Evolutionary conservation across 2,113 vertebrate genomes (phyloP), one percentile per base, ranked within the genome.

Genomic region (Podarcis cretensis): DNA sequence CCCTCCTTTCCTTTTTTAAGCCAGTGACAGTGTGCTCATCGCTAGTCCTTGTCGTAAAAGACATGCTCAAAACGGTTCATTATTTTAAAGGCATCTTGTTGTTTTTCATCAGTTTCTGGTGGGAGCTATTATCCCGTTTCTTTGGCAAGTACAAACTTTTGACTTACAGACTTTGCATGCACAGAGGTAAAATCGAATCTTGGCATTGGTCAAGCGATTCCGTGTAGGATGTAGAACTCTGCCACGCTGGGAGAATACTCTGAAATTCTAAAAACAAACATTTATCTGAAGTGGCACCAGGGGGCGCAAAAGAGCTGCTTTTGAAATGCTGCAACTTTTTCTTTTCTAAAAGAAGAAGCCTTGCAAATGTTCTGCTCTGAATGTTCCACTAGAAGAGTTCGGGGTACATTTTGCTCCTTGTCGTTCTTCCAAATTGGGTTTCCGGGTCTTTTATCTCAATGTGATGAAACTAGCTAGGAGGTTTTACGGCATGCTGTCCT

Each of bases 401-500:
- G 81, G 65, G 30, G 32, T n/a, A 25, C 23, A 83, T 73, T 43
- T 85, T 48, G 30, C 84, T 10, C 86, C 5, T n/a, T 88, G 89
- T 63, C 37, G 75, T 59, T 21, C 59, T 74, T 23, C 4, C 43
- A 1, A 69, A 92, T 37, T 87, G 90, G 89, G 85, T 92, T 86
- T 4, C 1, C 0, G 75, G 89, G 87, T 81, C 7, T 92, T 87
- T 95, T 68, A 18, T 89, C 91, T 90, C 90, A 65, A 14, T 0
- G 0, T 69, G 81, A 89, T 6, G 40, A 48, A 86, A 87, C 88
- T 63, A 80, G 59, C 83, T 81, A 91, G 92, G 66, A 94, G 94
- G 92, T 92, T 96, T 93, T 95, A 90, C 86, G 87, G 88, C 89
- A 90, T 88, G 66, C 88, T 89, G 92, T 96, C 94, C 94, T 94